Percentiles rank a stretch among this genome's conserved stretches.
phyloP scores from a whole-genome alignment of 2,113 vertebrate genomes.

The Podarcis cretensis region DNA sequence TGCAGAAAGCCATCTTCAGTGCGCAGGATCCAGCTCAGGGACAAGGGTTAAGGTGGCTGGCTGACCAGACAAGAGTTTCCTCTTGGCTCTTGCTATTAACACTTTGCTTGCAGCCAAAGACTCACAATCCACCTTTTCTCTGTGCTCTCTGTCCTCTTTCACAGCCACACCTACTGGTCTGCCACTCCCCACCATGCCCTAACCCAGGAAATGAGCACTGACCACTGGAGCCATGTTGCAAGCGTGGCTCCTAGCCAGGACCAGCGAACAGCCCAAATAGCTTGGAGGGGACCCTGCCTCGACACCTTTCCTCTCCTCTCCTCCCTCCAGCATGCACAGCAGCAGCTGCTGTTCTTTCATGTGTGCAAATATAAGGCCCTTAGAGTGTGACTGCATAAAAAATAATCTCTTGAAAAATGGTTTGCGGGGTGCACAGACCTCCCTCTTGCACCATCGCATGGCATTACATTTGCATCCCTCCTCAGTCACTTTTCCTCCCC shows the following conservation, averaged over 20 bases:
- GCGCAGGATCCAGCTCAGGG: background rate
- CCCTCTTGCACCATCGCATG: background rate
- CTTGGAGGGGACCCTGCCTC: background rate
- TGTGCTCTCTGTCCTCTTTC: background rate
- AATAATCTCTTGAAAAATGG: background rate
- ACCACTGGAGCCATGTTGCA: background rate
- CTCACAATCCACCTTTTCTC: background rate
- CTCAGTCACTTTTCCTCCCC: background rate
- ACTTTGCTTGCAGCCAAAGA: background rate
- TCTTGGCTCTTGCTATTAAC: background rate
- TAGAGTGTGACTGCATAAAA: background rate
- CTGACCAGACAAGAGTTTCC: background rate
- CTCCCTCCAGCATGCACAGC: background rate
- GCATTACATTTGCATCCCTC: background rate
- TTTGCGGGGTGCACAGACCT: background rate
- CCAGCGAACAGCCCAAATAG: background rate
- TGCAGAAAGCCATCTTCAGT: background rate
- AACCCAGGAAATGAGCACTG: background rate
- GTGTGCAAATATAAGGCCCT: background rate
- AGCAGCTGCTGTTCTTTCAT: background rate
- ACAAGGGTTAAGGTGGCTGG: background rate
- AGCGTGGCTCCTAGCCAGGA: background rate
- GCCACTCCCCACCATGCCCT: background rate
- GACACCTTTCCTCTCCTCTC: background rate
- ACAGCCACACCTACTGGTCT: background rate